Conservation (phyloP, 2,888 invertebrate species). For the Holacanthella duospinosa region DNA sequence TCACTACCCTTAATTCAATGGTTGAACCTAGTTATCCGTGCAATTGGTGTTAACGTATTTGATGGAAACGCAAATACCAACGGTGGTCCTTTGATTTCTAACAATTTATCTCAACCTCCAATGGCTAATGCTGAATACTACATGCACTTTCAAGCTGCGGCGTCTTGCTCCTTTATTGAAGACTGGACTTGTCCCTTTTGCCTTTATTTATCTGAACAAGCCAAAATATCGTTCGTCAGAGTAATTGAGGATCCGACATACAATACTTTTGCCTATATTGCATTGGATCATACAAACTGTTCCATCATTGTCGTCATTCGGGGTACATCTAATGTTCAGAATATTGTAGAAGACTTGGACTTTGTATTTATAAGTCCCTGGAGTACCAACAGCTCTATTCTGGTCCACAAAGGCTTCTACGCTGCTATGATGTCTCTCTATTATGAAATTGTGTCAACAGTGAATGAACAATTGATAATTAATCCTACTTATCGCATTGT, state of each 20-base stretch:
- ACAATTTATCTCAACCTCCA: background rate
- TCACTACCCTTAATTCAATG: too few relatives aligned
- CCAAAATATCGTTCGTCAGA: background rate
- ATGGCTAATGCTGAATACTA: background rate
- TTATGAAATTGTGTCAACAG: background rate
- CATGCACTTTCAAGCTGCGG: background rate
- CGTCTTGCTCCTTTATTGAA: background rate
- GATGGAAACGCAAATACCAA: background rate
- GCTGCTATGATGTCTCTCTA: background rate
- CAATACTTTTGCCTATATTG: background rate
- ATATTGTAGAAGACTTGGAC: background rate
- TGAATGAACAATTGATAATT: background rate
- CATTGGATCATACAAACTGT: background rate
- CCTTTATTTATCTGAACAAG: background rate
- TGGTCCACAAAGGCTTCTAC: background rate
- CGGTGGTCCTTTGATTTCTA: background rate
- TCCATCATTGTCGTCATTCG: background rate
- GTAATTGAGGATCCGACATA: background rate
- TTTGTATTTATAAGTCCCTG: background rate
- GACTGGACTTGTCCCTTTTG: background rate
- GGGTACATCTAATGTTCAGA: background rate
- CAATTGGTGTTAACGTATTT: too few relatives aligned
- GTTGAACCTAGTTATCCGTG: too few relatives aligned
- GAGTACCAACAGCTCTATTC: background rate
- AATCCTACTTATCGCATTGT: background rate